Evolutionary conservation across 2,797 vertebrate genomes (phyloP).

Genomic region (Clarias pachynema): DNA sequence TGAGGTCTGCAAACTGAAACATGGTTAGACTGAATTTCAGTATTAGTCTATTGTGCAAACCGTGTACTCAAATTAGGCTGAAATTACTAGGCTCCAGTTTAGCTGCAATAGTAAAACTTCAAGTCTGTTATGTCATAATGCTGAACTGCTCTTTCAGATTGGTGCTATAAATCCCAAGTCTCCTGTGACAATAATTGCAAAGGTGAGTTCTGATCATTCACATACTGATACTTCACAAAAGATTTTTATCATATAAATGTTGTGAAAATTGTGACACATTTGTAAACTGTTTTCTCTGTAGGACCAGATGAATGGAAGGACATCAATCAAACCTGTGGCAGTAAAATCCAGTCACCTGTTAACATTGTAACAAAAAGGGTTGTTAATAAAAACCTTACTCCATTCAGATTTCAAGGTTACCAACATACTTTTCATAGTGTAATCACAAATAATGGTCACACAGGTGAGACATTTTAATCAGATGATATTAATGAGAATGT

Average conservation of each 20-base stretch:
- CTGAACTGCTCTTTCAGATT: constrained; percentile 11
- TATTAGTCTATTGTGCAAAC: constrained; percentile 9
- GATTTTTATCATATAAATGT: not conserved
- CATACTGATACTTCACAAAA: not conserved
- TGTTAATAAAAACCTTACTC: constrained; percentile 47
- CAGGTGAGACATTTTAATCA: constrained; percentile 63
- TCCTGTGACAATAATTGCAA: not conserved
- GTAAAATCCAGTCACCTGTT: constrained; percentile 78
- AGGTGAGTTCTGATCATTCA: not conserved
- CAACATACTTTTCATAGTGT: constrained; percentile 50
- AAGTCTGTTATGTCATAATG: constrained; percentile 7
- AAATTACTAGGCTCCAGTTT: not conserved
- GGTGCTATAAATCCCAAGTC: constrained; percentile 30
- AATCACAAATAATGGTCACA: constrained; percentile 80
- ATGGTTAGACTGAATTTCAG: not conserved
- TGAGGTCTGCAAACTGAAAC: not conserved
- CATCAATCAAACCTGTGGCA: constrained; percentile 46
- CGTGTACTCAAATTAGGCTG: not conserved
- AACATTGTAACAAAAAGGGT: constrained; percentile 74
- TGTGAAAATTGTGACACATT: not conserved
- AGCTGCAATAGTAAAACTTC: not conserved
- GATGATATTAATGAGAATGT: not conserved
- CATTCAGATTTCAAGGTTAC: constrained; percentile 73
- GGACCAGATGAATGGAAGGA: constrained; percentile 72
- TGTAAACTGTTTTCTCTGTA: constrained; percentile 48